A percentile compares a stretch with the other conserved stretches of the same genome.
phyloP scores from a whole-genome alignment of 92 coral and sea anemone species.

The Bergia sp. region DNA sequence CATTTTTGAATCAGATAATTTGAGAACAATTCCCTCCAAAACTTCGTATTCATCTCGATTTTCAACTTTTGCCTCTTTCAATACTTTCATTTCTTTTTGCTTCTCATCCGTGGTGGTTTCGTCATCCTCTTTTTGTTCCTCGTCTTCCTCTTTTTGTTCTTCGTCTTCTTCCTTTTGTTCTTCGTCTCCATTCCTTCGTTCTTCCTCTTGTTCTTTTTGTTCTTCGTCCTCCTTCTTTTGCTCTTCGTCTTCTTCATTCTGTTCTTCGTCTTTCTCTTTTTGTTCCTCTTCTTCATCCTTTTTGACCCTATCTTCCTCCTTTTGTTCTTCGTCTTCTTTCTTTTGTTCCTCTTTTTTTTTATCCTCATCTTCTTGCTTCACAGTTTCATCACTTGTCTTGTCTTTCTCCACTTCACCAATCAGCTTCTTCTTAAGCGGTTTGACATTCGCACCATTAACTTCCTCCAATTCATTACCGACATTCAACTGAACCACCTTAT shows the following conservation, averaged over 20 bases:
- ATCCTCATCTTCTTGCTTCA: slow-evolving; percentile 4
- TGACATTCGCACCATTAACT: not conserved
- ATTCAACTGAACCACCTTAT: slow-evolving; percentile 17
- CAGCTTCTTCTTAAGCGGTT: not conserved
- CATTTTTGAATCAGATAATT: no score
- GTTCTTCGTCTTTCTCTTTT: not conserved
- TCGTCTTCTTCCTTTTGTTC: not conserved
- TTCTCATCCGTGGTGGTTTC: not conserved
- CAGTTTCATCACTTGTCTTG: not conserved
- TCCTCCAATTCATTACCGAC: not conserved
- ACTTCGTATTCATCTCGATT: not conserved
- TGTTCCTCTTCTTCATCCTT: slow-evolving; percentile 17
- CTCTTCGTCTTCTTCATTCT: not conserved
- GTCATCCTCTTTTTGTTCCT: no score
- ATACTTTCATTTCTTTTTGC: not conserved
- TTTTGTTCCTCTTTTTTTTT: slow-evolving; percentile 23
- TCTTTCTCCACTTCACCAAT: not conserved
- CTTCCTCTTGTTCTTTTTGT: not conserved
- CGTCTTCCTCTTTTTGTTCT: not conserved
- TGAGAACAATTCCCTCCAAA: no score
- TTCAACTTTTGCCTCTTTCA: not conserved
- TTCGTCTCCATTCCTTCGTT: not conserved
- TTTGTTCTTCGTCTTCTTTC: not conserved
- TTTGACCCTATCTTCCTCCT: slow-evolving; percentile 1
- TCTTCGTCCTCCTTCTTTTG: slow-evolving; percentile 3